Percentiles rank a stretch among this genome's conserved stretches.
Conservation (phyloP, 2,888 invertebrate species). For the Lordiphosa andalusiaca region DNA sequence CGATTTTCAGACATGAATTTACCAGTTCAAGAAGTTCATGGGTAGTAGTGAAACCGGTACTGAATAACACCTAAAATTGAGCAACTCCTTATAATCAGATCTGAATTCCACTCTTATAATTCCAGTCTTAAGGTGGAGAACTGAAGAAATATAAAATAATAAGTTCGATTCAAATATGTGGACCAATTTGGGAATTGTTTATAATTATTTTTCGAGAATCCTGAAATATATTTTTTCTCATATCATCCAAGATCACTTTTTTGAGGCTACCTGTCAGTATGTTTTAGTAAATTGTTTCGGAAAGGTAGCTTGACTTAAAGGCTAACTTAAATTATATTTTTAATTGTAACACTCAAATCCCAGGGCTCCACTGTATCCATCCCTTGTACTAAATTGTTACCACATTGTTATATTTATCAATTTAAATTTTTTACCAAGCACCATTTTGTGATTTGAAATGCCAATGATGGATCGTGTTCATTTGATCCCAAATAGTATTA, state of each 20-base stretch:
- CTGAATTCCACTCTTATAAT: too few relatives aligned
- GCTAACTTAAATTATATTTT: neutral
- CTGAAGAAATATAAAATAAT: too few relatives aligned
- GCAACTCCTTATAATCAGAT: too few relatives aligned
- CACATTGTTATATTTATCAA: constrained; percentile 7
- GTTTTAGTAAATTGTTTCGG: neutral
- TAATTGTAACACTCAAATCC: neutral
- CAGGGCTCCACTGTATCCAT: neutral
- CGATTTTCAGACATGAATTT: too few relatives aligned
- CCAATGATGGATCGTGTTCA: constrained; percentile 41
- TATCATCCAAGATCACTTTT: neutral
- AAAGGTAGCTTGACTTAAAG: constrained; percentile 7
- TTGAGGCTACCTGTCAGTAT: neutral
- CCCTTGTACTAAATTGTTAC: constrained; percentile 5
- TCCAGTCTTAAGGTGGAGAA: too few relatives aligned
- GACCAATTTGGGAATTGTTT: too few relatives aligned
- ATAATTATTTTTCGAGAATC: too few relatives aligned
- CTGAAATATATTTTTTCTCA: too few relatives aligned
- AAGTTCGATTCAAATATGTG: too few relatives aligned
- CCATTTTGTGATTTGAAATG: constrained; percentile 54
- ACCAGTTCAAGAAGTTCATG: too few relatives aligned
- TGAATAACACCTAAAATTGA: too few relatives aligned
- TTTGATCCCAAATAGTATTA: constrained; percentile 27
- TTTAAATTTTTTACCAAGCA: constrained; percentile 51
- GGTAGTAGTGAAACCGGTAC: too few relatives aligned